Base-by-base conservation (phyloP, 2,797 vertebrate genomes). In the Dipus sagitta region DNA sequence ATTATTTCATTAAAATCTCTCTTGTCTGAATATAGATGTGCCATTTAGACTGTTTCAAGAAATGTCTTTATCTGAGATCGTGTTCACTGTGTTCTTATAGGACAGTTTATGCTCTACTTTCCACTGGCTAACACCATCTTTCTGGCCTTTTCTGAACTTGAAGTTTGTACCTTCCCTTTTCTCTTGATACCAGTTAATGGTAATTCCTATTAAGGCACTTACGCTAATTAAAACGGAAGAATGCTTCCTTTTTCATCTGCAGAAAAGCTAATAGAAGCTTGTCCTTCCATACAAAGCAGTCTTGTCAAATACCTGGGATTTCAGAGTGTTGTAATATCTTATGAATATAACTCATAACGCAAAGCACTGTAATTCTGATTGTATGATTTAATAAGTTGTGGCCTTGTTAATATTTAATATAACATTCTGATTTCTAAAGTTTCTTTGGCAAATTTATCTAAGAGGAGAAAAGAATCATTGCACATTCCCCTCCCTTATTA, bases 401-500 rank as follows among this genome's bases (percentile, higher is more conserved):
- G n/a, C n/a, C 47, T 78, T 93, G 12, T 52, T 94, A 92, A 62
- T 24, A 95, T 60, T 75, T 90, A 42, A 84, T 72, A 70, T 87
- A 88, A 88, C 23, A 88, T 75, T 90, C 15, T 86, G 26, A 95
- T 68, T 86, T 93, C n/a, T 79, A 86, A 74, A 52, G 18, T 85
- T 74, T 88, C 47, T 64, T 82, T 94, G 89, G 76, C 42, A 95
- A 90, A 94, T 70, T 86, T 88, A 47, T n/a, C 79, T 89, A 64
- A 67, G 79, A 34, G 34, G 21, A 91, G 62, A 52, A 52, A 68
- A 88, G 80, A 91, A 78, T 67, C 67, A 68, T 2, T 42, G 84
- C 24, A 87, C 20, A 75, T 32, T 30, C 17, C 26, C 60, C 20
- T 62, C 20, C 20, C 20, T 62, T 28, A 30, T 67, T 70, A 38